phyloP scores from a whole-genome alignment of 2,888 invertebrate species.

The Aleiodes alternator region DNA sequence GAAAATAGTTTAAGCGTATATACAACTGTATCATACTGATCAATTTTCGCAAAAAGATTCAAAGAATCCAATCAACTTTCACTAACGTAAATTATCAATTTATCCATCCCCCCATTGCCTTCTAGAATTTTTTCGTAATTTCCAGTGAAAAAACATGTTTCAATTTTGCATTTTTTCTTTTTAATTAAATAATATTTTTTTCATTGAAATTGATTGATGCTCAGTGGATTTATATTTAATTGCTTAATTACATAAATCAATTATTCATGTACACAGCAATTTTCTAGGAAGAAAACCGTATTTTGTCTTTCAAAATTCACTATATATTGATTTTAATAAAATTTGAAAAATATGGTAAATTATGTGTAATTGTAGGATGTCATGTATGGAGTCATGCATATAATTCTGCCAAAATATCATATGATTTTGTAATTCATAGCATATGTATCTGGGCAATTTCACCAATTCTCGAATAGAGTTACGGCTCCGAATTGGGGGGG shows the following conservation, averaged over 20 bases:
- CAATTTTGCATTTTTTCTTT: background rate
- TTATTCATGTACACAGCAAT: background rate
- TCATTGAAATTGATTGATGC: background rate
- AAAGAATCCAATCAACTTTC: constrained; percentile 27
- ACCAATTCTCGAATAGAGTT: too few relatives aligned
- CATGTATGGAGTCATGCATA: too few relatives aligned
- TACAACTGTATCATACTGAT: background rate
- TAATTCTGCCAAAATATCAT: too few relatives aligned
- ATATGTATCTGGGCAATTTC: too few relatives aligned
- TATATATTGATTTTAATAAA: too few relatives aligned
- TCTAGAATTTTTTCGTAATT: constrained; percentile 33
- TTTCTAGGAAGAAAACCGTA: background rate
- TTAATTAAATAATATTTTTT: background rate
- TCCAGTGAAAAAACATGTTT: background rate
- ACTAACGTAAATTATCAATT: constrained; percentile 33
- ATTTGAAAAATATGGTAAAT: too few relatives aligned
- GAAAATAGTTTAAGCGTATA: constrained; percentile 19
- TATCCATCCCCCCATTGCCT: constrained; percentile 18
- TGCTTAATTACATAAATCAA: background rate
- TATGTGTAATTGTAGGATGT: too few relatives aligned
- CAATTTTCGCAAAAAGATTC: background rate
- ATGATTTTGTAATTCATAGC: too few relatives aligned
- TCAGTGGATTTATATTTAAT: background rate
- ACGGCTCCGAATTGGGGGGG: too few relatives aligned
- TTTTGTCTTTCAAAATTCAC: too few relatives aligned